A percentile compares a stretch with the other conserved stretches of the same genome.
phyloP scores from a whole-genome alignment of 2,113 vertebrate species.

The Siphamia tubifer region DNA sequence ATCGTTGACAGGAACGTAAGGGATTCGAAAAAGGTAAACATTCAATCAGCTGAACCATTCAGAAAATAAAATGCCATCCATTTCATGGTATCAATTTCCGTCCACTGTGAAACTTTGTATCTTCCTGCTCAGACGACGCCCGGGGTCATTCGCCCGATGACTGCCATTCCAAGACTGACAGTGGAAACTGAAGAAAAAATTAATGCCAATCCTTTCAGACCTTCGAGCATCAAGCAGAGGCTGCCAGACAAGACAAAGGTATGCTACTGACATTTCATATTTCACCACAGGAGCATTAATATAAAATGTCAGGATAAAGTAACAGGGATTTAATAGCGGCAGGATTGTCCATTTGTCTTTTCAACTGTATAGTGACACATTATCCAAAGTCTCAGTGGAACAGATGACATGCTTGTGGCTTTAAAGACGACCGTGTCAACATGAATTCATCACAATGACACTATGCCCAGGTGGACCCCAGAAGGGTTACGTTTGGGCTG shows the following conservation, averaged over 20 bases:
- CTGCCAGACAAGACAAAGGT: conserved; percentile 79
- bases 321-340: no score
- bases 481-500: no score
- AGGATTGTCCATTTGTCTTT: no score
- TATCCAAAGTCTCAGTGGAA: no score
- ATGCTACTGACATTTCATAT: conserved; percentile 10
- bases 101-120: conserved; percentile 37
- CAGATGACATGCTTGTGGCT: no score
- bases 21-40: conserved; percentile 52
- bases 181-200: conserved; percentile 75
- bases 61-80: neutral
- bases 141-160: conserved; percentile 86
- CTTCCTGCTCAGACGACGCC: conserved; percentile 84
- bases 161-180: conserved; percentile 78
- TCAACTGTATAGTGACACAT: no score
- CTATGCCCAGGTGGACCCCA: no score
- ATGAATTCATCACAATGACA: no score
- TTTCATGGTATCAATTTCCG: neutral
- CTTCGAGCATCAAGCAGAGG: conserved; percentile 72
- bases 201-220: conserved; percentile 83
- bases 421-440: no score
- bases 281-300: neutral
- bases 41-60: neutral
- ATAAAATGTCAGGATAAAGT: no score
- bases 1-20: conserved; percentile 75